A percentile compares a stretch with the other conserved stretches of the same genome.
Conservation (phyloP, 2,888 invertebrate genomes). For the Megastigmus dorsalis region DNA sequence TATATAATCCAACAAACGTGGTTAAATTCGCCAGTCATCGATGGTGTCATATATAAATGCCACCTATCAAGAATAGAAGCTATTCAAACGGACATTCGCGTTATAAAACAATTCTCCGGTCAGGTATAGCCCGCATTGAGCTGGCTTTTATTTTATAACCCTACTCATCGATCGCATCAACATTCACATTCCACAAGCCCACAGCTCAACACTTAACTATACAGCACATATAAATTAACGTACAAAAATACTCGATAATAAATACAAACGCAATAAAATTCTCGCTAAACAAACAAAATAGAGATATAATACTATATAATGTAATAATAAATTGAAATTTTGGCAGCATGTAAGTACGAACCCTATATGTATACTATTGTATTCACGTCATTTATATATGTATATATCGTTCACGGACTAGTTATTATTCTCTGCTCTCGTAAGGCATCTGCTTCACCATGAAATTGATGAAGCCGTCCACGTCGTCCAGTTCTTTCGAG, state of each 20-base stretch:
- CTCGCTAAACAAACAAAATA: background rate
- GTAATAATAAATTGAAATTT: constrained; percentile 6
- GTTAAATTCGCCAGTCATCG: too few species aligned
- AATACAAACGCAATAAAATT: constrained; percentile 29
- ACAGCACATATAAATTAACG: constrained; percentile 12
- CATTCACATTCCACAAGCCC: background rate
- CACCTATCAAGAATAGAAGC: too few species aligned
- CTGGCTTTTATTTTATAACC: background rate
- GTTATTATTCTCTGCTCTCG: constrained; percentile 3
- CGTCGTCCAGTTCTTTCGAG: constrained; percentile 91
- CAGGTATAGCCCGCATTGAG: background rate
- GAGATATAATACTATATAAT: too few species aligned
- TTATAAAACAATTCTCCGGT: too few species aligned
- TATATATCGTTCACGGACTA: too few species aligned
- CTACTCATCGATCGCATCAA: background rate
- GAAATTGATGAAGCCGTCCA: constrained; percentile 90
- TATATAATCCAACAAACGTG: too few species aligned
- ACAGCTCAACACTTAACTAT: background rate
- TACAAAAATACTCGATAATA: constrained; percentile 37
- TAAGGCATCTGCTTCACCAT: constrained; percentile 76
- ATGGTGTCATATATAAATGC: too few species aligned
- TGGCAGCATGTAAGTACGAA: constrained; percentile 31
- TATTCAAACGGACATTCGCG: too few species aligned
- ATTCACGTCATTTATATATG: too few species aligned
- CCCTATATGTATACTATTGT: background rate